These are phyloP conservation scores for Habroteleia sp. DNA, from an alignment of 2,888 invertebrate species.

Conservation along the genomic window DNA sequence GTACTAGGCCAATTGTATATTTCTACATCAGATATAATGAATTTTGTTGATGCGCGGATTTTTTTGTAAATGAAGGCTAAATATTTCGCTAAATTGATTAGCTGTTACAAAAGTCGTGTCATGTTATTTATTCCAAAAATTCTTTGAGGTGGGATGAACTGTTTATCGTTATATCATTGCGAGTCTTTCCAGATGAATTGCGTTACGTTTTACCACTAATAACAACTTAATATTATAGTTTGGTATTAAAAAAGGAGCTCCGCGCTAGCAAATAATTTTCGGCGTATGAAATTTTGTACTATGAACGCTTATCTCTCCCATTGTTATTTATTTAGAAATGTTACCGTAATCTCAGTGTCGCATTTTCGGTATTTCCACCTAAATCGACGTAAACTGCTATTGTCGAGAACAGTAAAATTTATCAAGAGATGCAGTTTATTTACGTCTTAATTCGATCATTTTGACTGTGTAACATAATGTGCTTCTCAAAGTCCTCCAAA, in stretches of 20 bases:
- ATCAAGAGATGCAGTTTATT: constrained; percentile 27
- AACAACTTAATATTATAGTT: constrained; percentile 36
- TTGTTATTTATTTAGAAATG: constrained; percentile 30
- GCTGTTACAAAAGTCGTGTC: constrained; percentile 22
- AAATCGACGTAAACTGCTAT: constrained; percentile 28
- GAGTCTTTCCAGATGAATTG: constrained; percentile 30
- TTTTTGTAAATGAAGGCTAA: constrained; percentile 18
- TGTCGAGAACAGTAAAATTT: constrained; percentile 15
- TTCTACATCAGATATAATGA: no score
- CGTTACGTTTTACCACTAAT: constrained; percentile 16
- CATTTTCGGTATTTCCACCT: constrained; percentile 38
- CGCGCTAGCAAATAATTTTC: constrained; percentile 21
- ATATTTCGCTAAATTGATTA: constrained; percentile 28
- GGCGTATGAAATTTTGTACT: constrained; percentile 18
- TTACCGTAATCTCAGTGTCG: constrained; percentile 39
- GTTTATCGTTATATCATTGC: constrained; percentile 26
- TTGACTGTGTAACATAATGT: constrained; percentile 7
- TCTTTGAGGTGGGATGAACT: constrained; percentile 4
- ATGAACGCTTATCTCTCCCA: constrained; percentile 35
- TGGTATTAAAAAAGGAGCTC: constrained; percentile 1
- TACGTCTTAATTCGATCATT: constrained; percentile 35
- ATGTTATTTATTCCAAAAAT: constrained; percentile 22
- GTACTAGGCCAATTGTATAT: no score
- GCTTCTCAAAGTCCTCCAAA: not conserved
- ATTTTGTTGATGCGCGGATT: constrained; percentile 21